Percentiles rank a stretch among this genome's conserved stretches.
phyloP scores from a whole-genome alignment of 1,140 invertebrate species.

The Harpegnathos saltator region DNA sequence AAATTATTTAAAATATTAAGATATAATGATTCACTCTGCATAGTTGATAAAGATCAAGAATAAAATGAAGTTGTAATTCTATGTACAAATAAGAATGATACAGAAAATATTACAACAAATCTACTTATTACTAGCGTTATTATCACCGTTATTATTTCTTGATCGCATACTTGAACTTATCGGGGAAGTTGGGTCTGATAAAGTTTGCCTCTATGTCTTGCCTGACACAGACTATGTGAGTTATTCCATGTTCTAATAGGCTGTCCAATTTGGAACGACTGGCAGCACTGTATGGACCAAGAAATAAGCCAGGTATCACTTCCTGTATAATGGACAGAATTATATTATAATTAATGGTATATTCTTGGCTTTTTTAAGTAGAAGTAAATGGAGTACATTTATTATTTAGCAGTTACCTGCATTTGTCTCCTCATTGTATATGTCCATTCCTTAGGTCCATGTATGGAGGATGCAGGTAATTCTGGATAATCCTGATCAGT shows the following conservation, averaged over 20 bases:
- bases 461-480: constrained; percentile 65
- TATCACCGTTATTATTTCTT: not conserved
- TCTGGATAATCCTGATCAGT: constrained; percentile 71
- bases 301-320: constrained; percentile 89
- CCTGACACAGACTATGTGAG: constrained; percentile 90
- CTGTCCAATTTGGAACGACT: constrained; percentile 85
- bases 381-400: not conserved
- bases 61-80: no score
- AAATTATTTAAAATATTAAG: no score
- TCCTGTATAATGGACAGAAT: constrained; percentile 83
- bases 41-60: no score
- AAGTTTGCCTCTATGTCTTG: constrained; percentile 89
- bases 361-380: not conserved
- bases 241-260: constrained; percentile 88
- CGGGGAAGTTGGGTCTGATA: constrained; percentile 89
- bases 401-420: constrained; percentile 84
- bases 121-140: not conserved
- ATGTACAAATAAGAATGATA: no score
- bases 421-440: constrained; percentile 89
- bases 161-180: constrained; percentile 86
- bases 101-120: no score
- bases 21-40: no score
- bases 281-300: constrained; percentile 89
- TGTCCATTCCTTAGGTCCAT: constrained; percentile 86
- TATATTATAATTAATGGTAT: constrained; percentile 51